Evolutionary conservation across 2,888 invertebrate species (phyloP).

Genomic region (Melanostoma scalare): DNA sequence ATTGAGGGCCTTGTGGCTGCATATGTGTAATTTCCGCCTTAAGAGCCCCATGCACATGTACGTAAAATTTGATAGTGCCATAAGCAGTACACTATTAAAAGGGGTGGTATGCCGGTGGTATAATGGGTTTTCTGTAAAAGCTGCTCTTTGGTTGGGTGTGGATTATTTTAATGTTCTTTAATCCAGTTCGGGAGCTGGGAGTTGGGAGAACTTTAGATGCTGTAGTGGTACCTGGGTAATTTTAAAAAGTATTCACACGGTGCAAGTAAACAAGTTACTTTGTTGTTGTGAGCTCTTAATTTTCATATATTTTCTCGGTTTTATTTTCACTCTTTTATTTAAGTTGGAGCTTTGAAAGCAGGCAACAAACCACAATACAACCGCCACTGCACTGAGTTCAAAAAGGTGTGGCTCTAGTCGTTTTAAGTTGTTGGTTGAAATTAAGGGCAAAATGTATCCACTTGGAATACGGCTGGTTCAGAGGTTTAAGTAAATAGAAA

Average conservation of each 20-base stretch:
- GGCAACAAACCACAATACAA: too few relatives aligned
- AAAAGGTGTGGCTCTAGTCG: too few relatives aligned
- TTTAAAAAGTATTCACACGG: conserved; percentile 12
- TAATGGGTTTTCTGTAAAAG: conserved; percentile 40
- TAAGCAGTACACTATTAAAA: background rate
- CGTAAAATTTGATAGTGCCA: conserved; percentile 7
- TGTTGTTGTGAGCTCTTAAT: background rate
- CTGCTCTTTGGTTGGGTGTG: conserved; percentile 2
- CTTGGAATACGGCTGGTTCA: too few relatives aligned
- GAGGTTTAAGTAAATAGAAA: too few relatives aligned
- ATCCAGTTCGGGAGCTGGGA: background rate
- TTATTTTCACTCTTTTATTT: conserved; percentile 4
- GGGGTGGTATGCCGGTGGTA: conserved; percentile 7
- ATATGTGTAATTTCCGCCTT: conserved; percentile 56
- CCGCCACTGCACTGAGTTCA: too few relatives aligned
- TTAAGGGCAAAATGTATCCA: too few relatives aligned
- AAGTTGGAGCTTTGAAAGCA: too few relatives aligned
- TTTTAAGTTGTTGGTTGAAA: too few relatives aligned
- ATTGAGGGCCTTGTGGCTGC: conserved; percentile 50
- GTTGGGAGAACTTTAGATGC: background rate
- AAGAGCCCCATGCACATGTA: conserved; percentile 5
- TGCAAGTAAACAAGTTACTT: background rate
- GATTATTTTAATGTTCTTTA: conserved; percentile 43
- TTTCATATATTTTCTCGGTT: background rate
- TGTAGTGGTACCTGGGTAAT: background rate